These are phyloP conservation scores for Ceratina japonica DNA, from an alignment of 1,140 invertebrate genomes.

Conservation along the genomic window DNA sequence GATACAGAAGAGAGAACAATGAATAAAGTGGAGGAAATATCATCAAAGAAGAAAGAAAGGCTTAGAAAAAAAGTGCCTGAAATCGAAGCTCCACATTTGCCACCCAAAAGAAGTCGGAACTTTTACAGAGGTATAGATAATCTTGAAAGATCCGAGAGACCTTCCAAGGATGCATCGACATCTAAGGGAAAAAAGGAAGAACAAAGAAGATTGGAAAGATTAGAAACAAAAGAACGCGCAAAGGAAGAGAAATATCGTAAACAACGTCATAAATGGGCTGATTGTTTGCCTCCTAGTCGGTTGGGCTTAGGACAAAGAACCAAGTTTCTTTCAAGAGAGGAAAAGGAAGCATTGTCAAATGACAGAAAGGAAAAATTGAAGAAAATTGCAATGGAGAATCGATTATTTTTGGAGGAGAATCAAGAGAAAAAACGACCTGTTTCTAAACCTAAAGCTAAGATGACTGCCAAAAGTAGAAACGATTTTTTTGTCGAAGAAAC, in stretches of 20 bases:
- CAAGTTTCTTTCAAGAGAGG: constrained; percentile 48
- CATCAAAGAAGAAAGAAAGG: neutral
- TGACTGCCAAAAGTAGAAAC: constrained; percentile 55
- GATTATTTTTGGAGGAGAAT: neutral
- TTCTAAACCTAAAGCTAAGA: constrained; percentile 59
- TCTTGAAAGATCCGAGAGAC: neutral
- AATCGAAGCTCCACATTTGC: constrained; percentile 47
- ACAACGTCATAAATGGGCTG: constrained; percentile 26
- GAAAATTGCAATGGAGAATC: constrained; percentile 57
- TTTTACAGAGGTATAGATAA: constrained; percentile 2
- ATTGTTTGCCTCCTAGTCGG: neutral
- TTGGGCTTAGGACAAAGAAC: neutral
- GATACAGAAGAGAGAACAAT: neutral
- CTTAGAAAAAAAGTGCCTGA: constrained; percentile 24
- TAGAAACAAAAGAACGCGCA: constrained; percentile 19
- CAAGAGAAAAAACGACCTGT: constrained; percentile 21
- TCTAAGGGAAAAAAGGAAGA: constrained; percentile 44
- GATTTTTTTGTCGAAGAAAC: constrained; percentile 60
- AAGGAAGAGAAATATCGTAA: constrained; percentile 46
- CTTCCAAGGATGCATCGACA: constrained; percentile 6
- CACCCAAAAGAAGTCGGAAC: constrained; percentile 9
- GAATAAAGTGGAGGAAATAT: too few species aligned
- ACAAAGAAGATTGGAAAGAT: constrained; percentile 18
- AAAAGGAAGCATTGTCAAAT: constrained; percentile 53
- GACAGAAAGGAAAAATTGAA: constrained; percentile 62